phyloP scores from a whole-genome alignment of 92 coral and sea anemone species.

The Virgularia gustaviana region DNA sequence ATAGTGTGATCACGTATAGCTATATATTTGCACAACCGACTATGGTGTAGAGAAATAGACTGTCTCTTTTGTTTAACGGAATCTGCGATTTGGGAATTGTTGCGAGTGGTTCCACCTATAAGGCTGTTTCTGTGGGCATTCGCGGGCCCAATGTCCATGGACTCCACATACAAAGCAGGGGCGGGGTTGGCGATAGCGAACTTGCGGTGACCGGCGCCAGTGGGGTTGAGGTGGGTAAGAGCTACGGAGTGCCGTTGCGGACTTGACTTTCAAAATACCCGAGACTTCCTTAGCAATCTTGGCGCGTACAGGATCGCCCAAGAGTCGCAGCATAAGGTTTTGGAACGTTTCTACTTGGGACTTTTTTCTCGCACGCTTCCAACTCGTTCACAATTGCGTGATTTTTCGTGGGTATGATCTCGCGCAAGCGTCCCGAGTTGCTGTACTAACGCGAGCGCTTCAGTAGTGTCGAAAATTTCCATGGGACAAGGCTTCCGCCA shows the following conservation, averaged over 20 bases:
- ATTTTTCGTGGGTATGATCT: constrained; percentile 21
- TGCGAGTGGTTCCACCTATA: too few relatives aligned
- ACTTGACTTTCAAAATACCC: constrained; percentile 7
- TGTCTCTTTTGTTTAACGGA: too few relatives aligned
- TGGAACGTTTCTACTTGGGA: constrained; percentile 7
- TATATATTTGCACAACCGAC: too few relatives aligned
- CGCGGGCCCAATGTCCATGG: too few relatives aligned
- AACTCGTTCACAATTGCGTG: too few relatives aligned
- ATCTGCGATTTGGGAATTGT: too few relatives aligned
- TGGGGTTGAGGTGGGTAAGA: background rate
- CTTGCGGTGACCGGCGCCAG: background rate
- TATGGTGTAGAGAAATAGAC: too few relatives aligned
- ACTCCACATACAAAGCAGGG: constrained; percentile 20
- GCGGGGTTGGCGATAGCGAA: background rate
- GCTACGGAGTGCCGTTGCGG: too few relatives aligned
- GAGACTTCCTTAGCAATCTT: constrained; percentile 44
- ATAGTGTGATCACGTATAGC: too few relatives aligned
- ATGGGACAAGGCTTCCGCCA: too few relatives aligned
- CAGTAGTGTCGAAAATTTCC: constrained; percentile 25
- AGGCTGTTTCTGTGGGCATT: too few relatives aligned
- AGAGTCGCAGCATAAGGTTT: constrained; percentile 27
- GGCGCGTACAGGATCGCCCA: constrained; percentile 52
- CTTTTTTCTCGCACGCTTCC: too few relatives aligned
- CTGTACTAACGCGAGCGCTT: constrained; percentile 29
- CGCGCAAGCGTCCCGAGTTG: constrained; percentile 34